A percentile compares a stretch with the other conserved stretches of the same genome.
These are phyloP conservation scores for Homarus americanus DNA, from an alignment of 1,140 invertebrate species.

Conservation along the genomic window DNA sequence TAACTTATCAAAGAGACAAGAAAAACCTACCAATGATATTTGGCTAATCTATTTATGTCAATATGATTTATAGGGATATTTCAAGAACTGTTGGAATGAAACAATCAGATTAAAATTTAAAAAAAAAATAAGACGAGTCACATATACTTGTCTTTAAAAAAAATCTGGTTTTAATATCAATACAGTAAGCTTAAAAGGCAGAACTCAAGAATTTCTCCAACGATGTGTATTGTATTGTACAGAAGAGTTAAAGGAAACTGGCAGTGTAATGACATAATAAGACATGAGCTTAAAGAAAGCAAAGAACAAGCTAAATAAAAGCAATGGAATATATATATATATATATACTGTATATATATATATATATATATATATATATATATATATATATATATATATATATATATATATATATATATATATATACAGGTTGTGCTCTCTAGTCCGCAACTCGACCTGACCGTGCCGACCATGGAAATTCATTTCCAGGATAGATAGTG, in stretches of 20 bases:
- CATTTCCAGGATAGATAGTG: too few species aligned
- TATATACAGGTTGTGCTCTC: not conserved
- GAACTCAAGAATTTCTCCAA: not conserved
- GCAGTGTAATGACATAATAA: constrained; percentile 36
- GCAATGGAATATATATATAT: not conserved
- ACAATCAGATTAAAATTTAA: not conserved
- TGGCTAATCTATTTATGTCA: not conserved
- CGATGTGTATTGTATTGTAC: not conserved
- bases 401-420: not conserved
- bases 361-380: not conserved
- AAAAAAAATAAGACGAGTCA: not conserved
- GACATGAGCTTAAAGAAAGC: not conserved
- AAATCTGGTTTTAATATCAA: not conserved
- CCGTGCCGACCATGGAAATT: too few species aligned
- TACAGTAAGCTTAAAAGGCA: too few species aligned
- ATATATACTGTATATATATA: not conserved
- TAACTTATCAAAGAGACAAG: not conserved
- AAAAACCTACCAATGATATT: not conserved
- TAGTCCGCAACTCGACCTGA: too few species aligned
- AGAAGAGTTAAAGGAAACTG: constrained; percentile 8
- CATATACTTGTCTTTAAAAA: not conserved
- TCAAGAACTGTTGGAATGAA: not conserved
- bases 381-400: constrained; percentile 2
- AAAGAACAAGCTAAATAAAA: not conserved
- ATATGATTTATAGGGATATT: constrained; percentile 3